Evolutionary conservation across 2,888 invertebrate species (phyloP).

Genomic region (Erannis defoliaria): DNA sequence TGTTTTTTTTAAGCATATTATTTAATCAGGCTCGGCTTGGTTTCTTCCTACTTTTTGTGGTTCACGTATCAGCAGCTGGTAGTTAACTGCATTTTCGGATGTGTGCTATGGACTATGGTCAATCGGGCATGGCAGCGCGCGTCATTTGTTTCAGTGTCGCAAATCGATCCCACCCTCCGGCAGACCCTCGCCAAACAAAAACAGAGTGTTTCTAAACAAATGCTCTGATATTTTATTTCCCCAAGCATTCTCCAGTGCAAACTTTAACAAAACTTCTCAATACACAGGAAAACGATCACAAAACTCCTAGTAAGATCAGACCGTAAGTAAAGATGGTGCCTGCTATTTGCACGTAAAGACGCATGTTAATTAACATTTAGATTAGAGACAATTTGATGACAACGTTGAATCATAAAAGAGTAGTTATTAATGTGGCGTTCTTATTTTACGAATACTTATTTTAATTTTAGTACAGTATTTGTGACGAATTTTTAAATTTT

Average conservation of each 20-base stretch:
- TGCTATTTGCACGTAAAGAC: not conserved
- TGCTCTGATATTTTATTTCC: constrained; percentile 45
- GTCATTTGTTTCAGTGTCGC: constrained; percentile 78
- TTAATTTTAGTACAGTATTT: not conserved
- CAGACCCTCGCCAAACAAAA: constrained; percentile 67
- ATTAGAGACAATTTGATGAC: not conserved
- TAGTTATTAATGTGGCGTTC: constrained; percentile 3
- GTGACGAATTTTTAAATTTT: constrained; percentile 4
- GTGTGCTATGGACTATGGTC: constrained; percentile 53
- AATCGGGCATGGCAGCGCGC: constrained; percentile 66
- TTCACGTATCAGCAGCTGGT: constrained; percentile 16
- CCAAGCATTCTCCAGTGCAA: constrained; percentile 28
- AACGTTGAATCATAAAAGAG: constrained; percentile 5
- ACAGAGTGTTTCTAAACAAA: constrained; percentile 76
- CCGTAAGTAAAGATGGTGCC: not conserved
- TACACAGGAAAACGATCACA: not conserved
- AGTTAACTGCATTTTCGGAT: constrained; percentile 50
- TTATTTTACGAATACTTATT: constrained; percentile 8
- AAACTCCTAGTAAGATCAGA: not conserved
- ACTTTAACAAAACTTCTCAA: constrained; percentile 12
- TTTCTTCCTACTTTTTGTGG: no score
- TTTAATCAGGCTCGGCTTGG: no score
- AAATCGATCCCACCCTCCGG: constrained; percentile 62
- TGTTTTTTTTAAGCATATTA: no score
- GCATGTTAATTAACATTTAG: not conserved